Evolutionary conservation across 2,113 vertebrate genomes (phyloP).

Genomic region (Laticauda colubrina): DNA sequence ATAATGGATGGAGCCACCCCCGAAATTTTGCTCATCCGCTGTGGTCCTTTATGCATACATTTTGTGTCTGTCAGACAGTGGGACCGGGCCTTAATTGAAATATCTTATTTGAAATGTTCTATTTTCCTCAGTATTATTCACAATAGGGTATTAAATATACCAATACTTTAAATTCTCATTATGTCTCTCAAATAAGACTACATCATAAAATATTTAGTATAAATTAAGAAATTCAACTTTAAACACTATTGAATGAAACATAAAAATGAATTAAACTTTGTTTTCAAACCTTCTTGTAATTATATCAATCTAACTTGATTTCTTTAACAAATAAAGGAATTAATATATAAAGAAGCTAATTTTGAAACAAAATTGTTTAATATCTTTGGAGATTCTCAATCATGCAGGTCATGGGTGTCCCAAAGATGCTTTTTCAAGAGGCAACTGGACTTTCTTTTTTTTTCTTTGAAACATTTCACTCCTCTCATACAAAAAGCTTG

Average conservation of each 20-base stretch:
- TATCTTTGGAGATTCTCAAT: too few species aligned
- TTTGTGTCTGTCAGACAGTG: too few species aligned
- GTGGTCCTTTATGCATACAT: too few species aligned
- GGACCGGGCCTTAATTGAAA: not conserved
- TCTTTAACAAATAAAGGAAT: not conserved
- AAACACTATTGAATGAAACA: not conserved
- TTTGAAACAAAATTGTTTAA: not conserved
- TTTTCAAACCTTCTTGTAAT: not conserved
- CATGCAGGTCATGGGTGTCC: too few species aligned
- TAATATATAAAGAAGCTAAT: not conserved
- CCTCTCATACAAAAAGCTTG: too few species aligned
- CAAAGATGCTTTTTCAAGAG: too few species aligned
- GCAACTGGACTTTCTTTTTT: too few species aligned
- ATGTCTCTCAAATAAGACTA: not conserved
- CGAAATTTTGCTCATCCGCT: too few species aligned
- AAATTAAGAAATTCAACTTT: not conserved
- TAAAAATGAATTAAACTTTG: not conserved
- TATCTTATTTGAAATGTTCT: not conserved
- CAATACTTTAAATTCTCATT: not conserved
- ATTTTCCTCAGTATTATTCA: not conserved
- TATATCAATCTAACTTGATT: not conserved
- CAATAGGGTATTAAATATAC: conserved; percentile 1
- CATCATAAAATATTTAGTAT: conserved; percentile 2
- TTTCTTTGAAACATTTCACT: too few species aligned
- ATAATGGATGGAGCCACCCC: too few species aligned